These are phyloP conservation scores for Enteromius radiatus DNA, from an alignment of 2,797 vertebrate genomes.

Conservation along the genomic window DNA sequence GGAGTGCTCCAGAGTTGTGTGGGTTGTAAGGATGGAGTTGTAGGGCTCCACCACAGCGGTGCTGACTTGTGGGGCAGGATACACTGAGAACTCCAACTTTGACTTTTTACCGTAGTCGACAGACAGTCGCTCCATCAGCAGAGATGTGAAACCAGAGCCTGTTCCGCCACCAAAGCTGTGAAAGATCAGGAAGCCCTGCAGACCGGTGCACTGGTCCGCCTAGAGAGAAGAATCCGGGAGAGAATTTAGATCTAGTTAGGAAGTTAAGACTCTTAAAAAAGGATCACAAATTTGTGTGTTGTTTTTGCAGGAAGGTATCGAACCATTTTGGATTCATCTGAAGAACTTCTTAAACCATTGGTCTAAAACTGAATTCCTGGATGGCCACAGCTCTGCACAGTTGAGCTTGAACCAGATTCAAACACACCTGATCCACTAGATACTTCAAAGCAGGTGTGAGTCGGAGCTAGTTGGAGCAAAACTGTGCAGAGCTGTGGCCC, in stretches of 20 bases:
- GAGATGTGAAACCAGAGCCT: conserved; percentile 75
- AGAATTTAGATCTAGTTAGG: not conserved
- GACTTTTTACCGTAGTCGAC: conserved; percentile 77
- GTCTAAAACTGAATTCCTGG: not conserved
- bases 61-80: conserved; percentile 74
- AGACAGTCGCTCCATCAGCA: conserved; percentile 75
- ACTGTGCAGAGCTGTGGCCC: no score
- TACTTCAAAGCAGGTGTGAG: no score
- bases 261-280: not conserved
- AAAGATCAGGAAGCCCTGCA: conserved; percentile 68
- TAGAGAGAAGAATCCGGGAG: not conserved
- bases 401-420: not conserved
- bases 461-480: no score
- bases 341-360: no score
- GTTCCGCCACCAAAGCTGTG: conserved; percentile 69
- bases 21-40: conserved; percentile 75
- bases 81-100: conserved; percentile 75
- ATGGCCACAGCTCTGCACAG: not conserved
- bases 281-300: not conserved
- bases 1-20: conserved; percentile 70
- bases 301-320: not conserved
- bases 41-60: conserved; percentile 77
- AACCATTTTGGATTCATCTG: no score
- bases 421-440: no score
- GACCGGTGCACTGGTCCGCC: conserved; percentile 70